These are phyloP conservation scores for Agrochola litura DNA, from an alignment of 2,888 invertebrate species.

Conservation along the genomic window DNA sequence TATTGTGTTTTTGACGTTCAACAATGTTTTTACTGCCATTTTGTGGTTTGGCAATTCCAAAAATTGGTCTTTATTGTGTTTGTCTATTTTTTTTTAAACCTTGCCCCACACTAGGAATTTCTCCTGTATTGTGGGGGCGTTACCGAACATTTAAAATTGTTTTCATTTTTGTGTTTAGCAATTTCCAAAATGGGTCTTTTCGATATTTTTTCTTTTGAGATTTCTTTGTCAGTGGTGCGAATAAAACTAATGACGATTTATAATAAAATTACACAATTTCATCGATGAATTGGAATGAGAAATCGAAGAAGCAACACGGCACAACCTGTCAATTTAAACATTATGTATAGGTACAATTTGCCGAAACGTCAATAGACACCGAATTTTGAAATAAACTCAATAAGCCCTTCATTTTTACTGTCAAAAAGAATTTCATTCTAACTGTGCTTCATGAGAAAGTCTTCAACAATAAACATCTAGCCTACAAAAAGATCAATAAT, in stretches of 20 bases:
- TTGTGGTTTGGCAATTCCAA: background rate
- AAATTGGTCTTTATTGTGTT: background rate
- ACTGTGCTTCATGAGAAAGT: constrained; percentile 21
- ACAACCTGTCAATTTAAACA: constrained; percentile 22
- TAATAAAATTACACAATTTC: background rate
- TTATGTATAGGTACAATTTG: constrained; percentile 22
- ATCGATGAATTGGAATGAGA: constrained; percentile 20
- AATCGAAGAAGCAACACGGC: background rate
- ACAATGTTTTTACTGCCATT: background rate
- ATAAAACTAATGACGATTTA: background rate
- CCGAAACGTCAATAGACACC: background rate
- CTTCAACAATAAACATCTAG: constrained; percentile 13
- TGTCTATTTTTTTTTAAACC: background rate
- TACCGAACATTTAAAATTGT: background rate
- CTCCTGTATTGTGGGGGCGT: too few species aligned
- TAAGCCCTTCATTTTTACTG: constrained; percentile 27
- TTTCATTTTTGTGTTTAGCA: background rate
- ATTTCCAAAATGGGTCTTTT: background rate
- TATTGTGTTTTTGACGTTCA: constrained; percentile 12
- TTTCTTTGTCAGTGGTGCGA: background rate
- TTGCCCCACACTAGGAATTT: too few species aligned
- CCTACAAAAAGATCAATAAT: constrained; percentile 34
- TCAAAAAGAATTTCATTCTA: constrained; percentile 26
- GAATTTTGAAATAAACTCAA: constrained; percentile 1
- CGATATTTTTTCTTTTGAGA: background rate